phyloP scores from a whole-genome alignment of 2,797 vertebrate genomes.

The Gambusia yucatana region DNA sequence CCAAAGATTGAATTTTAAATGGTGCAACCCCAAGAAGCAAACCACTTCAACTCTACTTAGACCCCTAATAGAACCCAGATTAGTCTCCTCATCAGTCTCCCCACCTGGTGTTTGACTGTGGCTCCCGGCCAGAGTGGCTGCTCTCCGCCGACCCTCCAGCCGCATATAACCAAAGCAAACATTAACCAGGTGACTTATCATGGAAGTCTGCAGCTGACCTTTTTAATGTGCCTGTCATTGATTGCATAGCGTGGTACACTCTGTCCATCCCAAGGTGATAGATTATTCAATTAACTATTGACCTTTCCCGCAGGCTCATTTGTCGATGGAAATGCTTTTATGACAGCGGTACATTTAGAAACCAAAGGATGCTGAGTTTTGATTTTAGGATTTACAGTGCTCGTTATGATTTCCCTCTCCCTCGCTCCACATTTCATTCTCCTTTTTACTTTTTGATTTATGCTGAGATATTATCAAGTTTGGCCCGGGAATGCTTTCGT shows the following conservation, averaged over 20 bases:
- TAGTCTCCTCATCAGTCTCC: conserved; percentile 14
- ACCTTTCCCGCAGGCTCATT: conserved; percentile 97
- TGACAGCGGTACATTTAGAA: conserved; percentile 87
- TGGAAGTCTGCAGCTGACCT: conserved; percentile 96
- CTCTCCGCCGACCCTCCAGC: conserved; percentile 46
- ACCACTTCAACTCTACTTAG: neutral
- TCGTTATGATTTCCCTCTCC: conserved; percentile 39
- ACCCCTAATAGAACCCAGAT: neutral
- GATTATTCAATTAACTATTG: conserved; percentile 99
- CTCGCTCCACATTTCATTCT: conserved; percentile 22
- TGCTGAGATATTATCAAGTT: conserved; percentile 60
- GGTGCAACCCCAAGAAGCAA: neutral
- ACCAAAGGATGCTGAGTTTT: conserved; percentile 83
- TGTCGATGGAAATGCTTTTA: conserved; percentile 91
- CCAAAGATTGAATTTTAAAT: neutral
- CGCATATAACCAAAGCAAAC: conserved; percentile 81
- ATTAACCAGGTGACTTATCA: conserved; percentile 90
- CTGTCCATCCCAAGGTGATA: conserved; percentile 97
- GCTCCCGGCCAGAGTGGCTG: conserved; percentile 8
- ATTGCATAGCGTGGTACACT: conserved; percentile 89
- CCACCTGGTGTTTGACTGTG: conserved; percentile 18
- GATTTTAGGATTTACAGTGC: conserved; percentile 85
- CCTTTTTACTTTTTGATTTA: conserved; percentile 75
- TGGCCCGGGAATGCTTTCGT: conserved; percentile 32
- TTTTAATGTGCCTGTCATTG: conserved; percentile 95